Conservation (phyloP, 1,140 invertebrate genomes). For the Trichoplusia ni region DNA sequence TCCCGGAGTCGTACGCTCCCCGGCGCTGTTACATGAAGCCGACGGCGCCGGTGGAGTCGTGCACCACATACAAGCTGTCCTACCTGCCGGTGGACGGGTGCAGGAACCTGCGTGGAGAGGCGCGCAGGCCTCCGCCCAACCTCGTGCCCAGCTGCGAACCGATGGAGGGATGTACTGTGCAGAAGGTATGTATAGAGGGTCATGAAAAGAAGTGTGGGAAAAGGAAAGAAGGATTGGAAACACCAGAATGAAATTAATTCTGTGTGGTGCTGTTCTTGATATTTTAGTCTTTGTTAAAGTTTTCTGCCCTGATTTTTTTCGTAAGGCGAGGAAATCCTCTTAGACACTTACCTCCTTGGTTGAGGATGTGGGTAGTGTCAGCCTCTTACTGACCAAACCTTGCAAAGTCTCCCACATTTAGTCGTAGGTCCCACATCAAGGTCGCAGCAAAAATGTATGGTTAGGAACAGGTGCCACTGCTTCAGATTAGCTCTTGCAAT, state of each 20-base stretch:
- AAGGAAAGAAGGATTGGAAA: no score
- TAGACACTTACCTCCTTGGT: no score
- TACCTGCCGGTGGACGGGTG: constrained; percentile 76
- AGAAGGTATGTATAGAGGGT: constrained; percentile 80
- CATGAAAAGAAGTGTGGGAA: no score
- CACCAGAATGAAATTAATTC: no score
- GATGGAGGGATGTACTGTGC: constrained; percentile 82
- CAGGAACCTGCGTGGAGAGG: constrained; percentile 66
- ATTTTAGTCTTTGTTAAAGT: background rate
- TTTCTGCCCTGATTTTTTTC: background rate
- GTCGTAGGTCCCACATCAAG: no score
- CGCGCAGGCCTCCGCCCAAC: constrained; percentile 69
- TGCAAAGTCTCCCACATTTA: background rate
- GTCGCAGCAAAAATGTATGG: no score
- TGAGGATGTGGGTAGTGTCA: no score
- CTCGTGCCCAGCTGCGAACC: constrained; percentile 80
- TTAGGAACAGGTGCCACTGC: no score
- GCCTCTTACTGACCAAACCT: background rate
- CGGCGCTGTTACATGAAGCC: constrained; percentile 72
- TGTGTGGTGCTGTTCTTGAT: no score
- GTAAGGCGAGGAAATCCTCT: background rate
- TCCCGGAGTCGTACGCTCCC: constrained; percentile 71
- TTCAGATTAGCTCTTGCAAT: no score
- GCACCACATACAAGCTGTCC: constrained; percentile 81
- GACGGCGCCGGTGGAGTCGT: constrained; percentile 68